A percentile compares a stretch with the other conserved stretches of the same genome.
Conservation (phyloP, 2,888 invertebrate species). For the Busseola fusca region DNA sequence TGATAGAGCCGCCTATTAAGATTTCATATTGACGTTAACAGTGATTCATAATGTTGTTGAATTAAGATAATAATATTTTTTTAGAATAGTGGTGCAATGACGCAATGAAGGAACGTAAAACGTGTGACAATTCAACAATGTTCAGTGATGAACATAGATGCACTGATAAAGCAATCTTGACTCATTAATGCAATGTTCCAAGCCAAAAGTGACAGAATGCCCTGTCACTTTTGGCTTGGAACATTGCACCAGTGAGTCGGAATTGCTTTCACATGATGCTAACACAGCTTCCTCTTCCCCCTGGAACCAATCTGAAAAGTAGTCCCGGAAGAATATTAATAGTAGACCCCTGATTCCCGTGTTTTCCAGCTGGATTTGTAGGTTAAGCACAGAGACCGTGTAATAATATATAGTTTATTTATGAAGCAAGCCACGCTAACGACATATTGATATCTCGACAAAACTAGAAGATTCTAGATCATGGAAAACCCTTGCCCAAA, state of each 20-base stretch:
- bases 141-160: constrained; percentile 13
- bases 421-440: background rate
- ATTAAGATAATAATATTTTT: constrained; percentile 29
- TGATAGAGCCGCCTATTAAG: constrained; percentile 44
- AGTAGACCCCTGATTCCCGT: background rate
- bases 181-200: background rate
- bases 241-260: background rate
- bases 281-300: too few relatives aligned
- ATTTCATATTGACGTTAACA: constrained; percentile 34
- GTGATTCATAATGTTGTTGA: constrained; percentile 45
- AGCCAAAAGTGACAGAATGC: too few relatives aligned
- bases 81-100: constrained; percentile 14
- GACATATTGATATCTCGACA: background rate
- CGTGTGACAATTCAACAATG: constrained; percentile 13
- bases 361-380: background rate
- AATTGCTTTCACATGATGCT: too few relatives aligned
- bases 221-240: too few relatives aligned
- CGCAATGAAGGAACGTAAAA: background rate
- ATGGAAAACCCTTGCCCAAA: background rate
- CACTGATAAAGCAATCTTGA: constrained; percentile 3
- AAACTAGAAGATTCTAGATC: background rate
- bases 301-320: too few relatives aligned
- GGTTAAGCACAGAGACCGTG: background rate
- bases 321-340: background rate
- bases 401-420: background rate